Evolutionary conservation across 2,797 vertebrate species (phyloP).

Genomic region (Ispidina picta): DNA sequence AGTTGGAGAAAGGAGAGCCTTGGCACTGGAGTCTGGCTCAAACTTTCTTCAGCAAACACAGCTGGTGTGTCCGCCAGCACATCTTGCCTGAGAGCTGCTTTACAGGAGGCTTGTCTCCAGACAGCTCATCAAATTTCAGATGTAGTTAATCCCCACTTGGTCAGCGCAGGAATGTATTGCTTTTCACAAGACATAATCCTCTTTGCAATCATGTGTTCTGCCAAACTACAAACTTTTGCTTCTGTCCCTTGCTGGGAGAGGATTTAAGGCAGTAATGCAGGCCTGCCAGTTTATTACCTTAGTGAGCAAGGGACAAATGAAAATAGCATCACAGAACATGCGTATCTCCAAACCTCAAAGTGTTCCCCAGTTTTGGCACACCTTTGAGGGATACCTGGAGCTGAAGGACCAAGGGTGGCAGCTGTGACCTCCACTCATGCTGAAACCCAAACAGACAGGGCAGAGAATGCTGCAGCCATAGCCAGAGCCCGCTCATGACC

Average conservation of each 20-base stretch:
- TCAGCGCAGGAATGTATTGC: constrained; percentile 22
- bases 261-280: constrained; percentile 23
- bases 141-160: constrained; percentile 41
- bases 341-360: accelerated
- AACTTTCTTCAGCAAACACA: background rate
- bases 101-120: background rate
- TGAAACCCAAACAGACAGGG: background rate
- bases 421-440: accelerated
- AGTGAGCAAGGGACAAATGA: background rate
- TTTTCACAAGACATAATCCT: constrained; percentile 58
- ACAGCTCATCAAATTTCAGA: background rate
- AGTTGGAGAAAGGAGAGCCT: background rate
- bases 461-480: background rate
- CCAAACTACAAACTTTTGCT: constrained; percentile 33
- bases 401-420: background rate
- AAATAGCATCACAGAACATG: background rate
- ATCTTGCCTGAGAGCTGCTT: accelerated
- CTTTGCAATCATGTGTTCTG: constrained; percentile 67
- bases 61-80: background rate
- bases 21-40: background rate
- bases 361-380: accelerated
- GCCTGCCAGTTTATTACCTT: background rate
- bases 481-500: background rate
- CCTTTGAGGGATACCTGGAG: background rate
- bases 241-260: background rate